Conservation (phyloP, 2,797 vertebrate species). For the Notolepis coatsorum region DNA sequence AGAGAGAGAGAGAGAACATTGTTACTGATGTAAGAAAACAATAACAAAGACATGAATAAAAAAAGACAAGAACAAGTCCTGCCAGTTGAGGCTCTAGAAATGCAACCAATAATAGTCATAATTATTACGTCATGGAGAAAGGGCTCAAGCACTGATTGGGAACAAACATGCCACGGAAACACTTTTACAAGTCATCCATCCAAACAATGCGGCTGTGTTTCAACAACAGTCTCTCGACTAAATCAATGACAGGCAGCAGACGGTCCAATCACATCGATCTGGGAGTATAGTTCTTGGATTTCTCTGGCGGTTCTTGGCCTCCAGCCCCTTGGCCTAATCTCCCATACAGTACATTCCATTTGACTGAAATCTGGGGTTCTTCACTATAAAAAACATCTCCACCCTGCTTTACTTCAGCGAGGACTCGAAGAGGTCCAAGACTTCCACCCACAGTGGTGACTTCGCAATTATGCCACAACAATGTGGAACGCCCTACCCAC, state of each 20-base stretch:
- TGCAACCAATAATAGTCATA: neutral
- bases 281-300: too few relatives aligned
- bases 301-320: slow-evolving; percentile 23
- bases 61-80: neutral
- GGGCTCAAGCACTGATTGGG: slow-evolving; percentile 2
- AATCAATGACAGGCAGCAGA: slow-evolving; percentile 45
- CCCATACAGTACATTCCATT: slow-evolving; percentile 11
- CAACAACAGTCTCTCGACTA: slow-evolving; percentile 29
- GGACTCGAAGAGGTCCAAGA: slow-evolving; percentile 17
- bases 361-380: neutral
- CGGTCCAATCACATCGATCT: slow-evolving; percentile 28
- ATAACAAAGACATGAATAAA: neutral
- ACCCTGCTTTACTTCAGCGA: slow-evolving; percentile 11
- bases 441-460: slow-evolving; percentile 28
- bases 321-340: neutral
- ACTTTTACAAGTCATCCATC: slow-evolving; percentile 17
- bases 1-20: slow-evolving; percentile 2
- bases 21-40: slow-evolving; percentile 20
- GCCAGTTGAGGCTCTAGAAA: neutral
- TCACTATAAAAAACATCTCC: neutral
- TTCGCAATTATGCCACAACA: too few relatives aligned
- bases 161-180: neutral
- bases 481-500: too few relatives aligned
- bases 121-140: slow-evolving; percentile 17
- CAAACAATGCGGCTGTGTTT: slow-evolving; percentile 29